A percentile compares a stretch with the other conserved stretches of the same genome.
Evolutionary conservation across 2,888 invertebrate species (phyloP).

Genomic region (Hydriomena furcata): DNA sequence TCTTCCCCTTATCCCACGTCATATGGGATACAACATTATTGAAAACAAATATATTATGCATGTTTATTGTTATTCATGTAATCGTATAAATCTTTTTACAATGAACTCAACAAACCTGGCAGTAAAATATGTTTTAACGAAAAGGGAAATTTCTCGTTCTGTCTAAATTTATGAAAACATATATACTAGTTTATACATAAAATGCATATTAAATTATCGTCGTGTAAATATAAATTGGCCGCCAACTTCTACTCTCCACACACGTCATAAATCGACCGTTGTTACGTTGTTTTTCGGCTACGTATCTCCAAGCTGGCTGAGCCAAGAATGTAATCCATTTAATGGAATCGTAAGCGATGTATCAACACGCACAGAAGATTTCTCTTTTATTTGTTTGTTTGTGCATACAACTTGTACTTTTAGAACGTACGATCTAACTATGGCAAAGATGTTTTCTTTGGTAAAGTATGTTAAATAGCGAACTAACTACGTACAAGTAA

Average conservation of each 20-base stretch:
- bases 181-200: not conserved
- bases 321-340: slow-evolving; percentile 72
- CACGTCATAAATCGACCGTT: slow-evolving; percentile 43
- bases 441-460: not conserved
- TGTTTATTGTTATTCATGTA: too few relatives aligned
- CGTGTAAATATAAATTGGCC: slow-evolving; percentile 1
- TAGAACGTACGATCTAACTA: not conserved
- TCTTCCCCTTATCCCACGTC: too few relatives aligned
- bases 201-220: not conserved
- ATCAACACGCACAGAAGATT: slow-evolving; percentile 47
- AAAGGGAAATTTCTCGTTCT: too few relatives aligned
- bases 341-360: slow-evolving; percentile 64
- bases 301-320: slow-evolving; percentile 45
- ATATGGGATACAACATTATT: too few relatives aligned
- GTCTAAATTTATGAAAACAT: too few relatives aligned
- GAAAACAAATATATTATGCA: too few relatives aligned
- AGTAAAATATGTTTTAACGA: too few relatives aligned
- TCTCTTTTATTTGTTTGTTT: slow-evolving; percentile 41
- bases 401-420: slow-evolving; percentile 31
- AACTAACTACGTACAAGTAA: too few relatives aligned
- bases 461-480: too few relatives aligned
- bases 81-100: too few relatives aligned
- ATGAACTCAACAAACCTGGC: too few relatives aligned
- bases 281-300: slow-evolving; percentile 56
- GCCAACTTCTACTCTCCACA: slow-evolving; percentile 3